Percentiles rank a stretch among this genome's conserved stretches.
These are phyloP conservation scores for Varroa destructor DNA, from an alignment of 1,140 invertebrate species.

Conservation along the genomic window DNA sequence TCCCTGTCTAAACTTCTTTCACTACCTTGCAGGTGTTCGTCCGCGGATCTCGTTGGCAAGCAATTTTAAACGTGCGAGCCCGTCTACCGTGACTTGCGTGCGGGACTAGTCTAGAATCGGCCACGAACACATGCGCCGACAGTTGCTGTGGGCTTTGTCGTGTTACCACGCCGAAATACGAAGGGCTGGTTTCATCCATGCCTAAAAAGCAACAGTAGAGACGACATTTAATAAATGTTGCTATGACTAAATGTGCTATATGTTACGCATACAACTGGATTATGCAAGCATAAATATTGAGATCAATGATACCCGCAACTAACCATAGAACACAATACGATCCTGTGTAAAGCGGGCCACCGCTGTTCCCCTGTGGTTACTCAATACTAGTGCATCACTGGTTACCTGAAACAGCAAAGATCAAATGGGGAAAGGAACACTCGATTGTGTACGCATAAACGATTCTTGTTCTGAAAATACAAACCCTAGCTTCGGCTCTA, in stretches of 20 bases:
- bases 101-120: constrained; percentile 61
- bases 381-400: background rate
- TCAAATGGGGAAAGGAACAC: too few species aligned
- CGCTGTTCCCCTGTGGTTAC: constrained; percentile 13
- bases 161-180: constrained; percentile 26
- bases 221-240: constrained; percentile 4
- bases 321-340: constrained; percentile 10
- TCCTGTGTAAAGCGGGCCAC: constrained; percentile 21
- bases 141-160: constrained; percentile 3
- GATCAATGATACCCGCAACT: background rate
- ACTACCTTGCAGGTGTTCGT: constrained; percentile 33
- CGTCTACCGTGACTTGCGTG: constrained; percentile 58
- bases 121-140: constrained; percentile 67
- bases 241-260: too few species aligned
- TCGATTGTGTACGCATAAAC: too few species aligned
- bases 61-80: constrained; percentile 60
- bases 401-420: background rate
- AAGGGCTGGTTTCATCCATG: background rate
- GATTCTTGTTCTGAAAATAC: too few species aligned
- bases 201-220: constrained; percentile 14
- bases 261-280: too few species aligned
- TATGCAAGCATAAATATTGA: background rate
- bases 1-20: too few species aligned
- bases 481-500: too few species aligned
- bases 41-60: constrained; percentile 50